A percentile compares a stretch with the other conserved stretches of the same genome.
phyloP scores from a whole-genome alignment of 1,140 invertebrate species.

The Thaumetopoea pityocampa region DNA sequence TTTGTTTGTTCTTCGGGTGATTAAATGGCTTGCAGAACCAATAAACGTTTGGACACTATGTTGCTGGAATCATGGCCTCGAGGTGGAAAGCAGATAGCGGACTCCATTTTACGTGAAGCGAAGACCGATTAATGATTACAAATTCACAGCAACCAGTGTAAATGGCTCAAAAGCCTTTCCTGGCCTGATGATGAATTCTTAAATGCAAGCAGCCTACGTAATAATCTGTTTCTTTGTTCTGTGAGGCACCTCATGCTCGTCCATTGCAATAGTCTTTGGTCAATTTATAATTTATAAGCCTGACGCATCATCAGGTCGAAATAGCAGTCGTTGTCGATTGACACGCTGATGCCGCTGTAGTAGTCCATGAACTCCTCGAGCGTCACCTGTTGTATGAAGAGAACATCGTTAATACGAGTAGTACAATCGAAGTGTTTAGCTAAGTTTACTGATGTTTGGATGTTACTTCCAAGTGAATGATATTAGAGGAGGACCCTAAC shows the following conservation, averaged over 20 bases:
- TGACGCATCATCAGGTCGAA: slow-evolving; percentile 97
- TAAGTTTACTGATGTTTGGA: background rate
- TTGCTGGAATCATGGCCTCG: too few relatives aligned
- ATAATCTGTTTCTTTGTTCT: background rate
- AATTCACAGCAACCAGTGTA: too few relatives aligned
- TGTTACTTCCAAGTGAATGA: background rate
- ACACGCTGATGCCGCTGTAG: slow-evolving; percentile 94
- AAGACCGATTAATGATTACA: too few relatives aligned
- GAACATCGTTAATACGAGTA: background rate
- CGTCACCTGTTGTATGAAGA: slow-evolving; percentile 83
- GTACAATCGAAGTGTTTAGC: slow-evolving; percentile 8
- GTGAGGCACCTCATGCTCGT: background rate
- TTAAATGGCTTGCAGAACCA: too few relatives aligned
- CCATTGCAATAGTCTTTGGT: background rate
- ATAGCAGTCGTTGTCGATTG: slow-evolving; percentile 94
- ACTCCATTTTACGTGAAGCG: too few relatives aligned
- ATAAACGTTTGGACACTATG: too few relatives aligned
- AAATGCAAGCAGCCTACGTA: too few relatives aligned
- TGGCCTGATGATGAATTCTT: too few relatives aligned
- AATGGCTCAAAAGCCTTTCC: too few relatives aligned
- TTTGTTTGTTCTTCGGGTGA: too few relatives aligned
- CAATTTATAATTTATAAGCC: slow-evolving; percentile 88
- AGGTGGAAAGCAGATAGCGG: too few relatives aligned
- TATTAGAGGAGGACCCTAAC: background rate
- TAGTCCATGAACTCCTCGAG: slow-evolving; percentile 96